Evolutionary conservation across 2,888 invertebrate genomes (phyloP).

Genomic region (Hirudinaria manillensis): DNA sequence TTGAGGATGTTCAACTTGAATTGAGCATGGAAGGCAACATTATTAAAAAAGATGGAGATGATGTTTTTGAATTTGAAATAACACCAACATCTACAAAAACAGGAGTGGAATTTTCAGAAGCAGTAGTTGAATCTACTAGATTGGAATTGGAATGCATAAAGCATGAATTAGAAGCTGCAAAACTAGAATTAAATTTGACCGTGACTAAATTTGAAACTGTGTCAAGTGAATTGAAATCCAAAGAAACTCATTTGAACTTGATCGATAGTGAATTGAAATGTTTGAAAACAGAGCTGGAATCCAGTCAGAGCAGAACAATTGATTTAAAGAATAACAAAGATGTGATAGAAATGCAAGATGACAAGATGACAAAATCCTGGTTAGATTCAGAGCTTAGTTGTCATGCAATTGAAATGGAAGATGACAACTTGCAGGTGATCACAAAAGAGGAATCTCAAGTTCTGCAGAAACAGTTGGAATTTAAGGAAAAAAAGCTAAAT

Average conservation of each 20-base stretch:
- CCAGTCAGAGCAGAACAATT: background rate
- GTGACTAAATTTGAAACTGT: background rate
- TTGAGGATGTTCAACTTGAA: no score
- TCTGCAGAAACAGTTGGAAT: background rate
- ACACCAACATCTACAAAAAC: background rate
- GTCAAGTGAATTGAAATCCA: conserved; percentile 16
- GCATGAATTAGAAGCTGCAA: conserved; percentile 22
- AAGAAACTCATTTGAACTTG: conserved; percentile 1
- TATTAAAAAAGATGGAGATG: background rate
- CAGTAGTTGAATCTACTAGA: conserved; percentile 31
- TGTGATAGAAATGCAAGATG: conserved; percentile 11
- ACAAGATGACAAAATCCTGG: background rate
- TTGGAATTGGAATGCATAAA: background rate
- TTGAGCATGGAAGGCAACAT: no score
- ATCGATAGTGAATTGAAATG: background rate
- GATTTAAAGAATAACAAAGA: background rate
- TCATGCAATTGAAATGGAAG: background rate
- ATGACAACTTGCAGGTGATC: conserved; percentile 15
- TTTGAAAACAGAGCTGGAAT: background rate
- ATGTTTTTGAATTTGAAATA: background rate
- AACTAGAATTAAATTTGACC: background rate
- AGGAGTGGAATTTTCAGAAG: conserved; percentile 19
- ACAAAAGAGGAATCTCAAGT: conserved; percentile 6
- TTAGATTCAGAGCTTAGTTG: background rate
- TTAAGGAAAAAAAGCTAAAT: background rate